Conservation (phyloP, 2,797 vertebrate genomes). For the Cyprinella venusta region DNA sequence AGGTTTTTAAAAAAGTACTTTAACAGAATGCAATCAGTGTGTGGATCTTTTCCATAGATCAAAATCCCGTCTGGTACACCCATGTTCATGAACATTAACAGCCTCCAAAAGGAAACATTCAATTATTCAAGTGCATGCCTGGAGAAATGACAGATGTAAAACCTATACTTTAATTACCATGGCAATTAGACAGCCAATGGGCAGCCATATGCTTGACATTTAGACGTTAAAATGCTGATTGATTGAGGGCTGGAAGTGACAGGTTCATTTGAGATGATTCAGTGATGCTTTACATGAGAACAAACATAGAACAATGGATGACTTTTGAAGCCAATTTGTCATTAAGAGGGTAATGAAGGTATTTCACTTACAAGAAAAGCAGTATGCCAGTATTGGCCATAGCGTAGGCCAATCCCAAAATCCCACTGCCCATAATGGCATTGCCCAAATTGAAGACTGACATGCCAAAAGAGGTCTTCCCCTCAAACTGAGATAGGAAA, state of each 20-base stretch:
- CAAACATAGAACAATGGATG: not conserved
- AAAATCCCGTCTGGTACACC: not conserved
- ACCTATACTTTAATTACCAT: slow-evolving; percentile 7
- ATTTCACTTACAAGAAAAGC: slow-evolving; percentile 90
- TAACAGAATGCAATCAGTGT: not conserved
- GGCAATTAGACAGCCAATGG: slow-evolving; percentile 23
- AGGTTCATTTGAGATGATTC: slow-evolving; percentile 17
- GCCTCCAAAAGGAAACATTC: slow-evolving; percentile 2
- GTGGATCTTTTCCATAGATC: not conserved
- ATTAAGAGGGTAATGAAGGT: slow-evolving; percentile 9
- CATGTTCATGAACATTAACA: not conserved
- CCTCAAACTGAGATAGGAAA: slow-evolving; percentile 86
- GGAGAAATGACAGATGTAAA: slow-evolving; percentile 14
- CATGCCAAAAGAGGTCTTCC: slow-evolving; percentile 98
- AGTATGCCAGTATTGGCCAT: slow-evolving; percentile 98
- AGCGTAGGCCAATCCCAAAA: slow-evolving; percentile 95
- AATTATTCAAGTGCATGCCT: slow-evolving; percentile 10
- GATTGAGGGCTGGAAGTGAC: not conserved
- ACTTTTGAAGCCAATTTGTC: not conserved
- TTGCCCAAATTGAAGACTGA: slow-evolving; percentile 98
- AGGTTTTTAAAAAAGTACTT: not conserved
- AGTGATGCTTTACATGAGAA: not conserved
- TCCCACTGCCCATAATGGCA: slow-evolving; percentile 99
- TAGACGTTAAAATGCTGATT: slow-evolving; percentile 4
- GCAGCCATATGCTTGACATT: slow-evolving; percentile 16